A percentile compares a stretch with the other conserved stretches of the same genome.
phyloP scores from a whole-genome alignment of 2,888 invertebrate species.

The Agonopterix subpropinquella region DNA sequence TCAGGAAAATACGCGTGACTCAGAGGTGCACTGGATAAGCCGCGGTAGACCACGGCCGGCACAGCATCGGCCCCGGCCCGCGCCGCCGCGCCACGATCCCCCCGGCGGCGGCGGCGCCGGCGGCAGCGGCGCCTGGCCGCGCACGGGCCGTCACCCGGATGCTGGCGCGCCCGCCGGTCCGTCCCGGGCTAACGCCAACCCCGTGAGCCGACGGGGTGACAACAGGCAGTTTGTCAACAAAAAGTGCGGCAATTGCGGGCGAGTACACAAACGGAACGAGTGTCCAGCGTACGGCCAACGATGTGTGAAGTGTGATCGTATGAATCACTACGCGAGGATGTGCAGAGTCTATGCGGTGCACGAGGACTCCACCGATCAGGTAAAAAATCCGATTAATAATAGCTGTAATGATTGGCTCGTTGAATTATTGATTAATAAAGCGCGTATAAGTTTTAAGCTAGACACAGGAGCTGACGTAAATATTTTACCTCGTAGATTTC shows the following conservation, averaged over 20 bases:
- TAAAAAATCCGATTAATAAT: constrained; percentile 7
- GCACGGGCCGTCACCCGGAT: not conserved
- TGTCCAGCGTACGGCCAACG: constrained; percentile 15
- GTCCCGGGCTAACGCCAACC: not conserved
- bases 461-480: constrained; percentile 7
- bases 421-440: constrained; percentile 9
- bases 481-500: too few relatives aligned
- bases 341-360: constrained; percentile 10
- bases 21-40: not conserved
- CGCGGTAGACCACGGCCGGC: not conserved
- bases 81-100: not conserved
- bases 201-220: not conserved
- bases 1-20: not conserved
- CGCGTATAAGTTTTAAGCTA: constrained; percentile 1
- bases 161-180: too few relatives aligned
- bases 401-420: constrained; percentile 10
- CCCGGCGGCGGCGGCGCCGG: not conserved
- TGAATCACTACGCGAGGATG: constrained; percentile 15
- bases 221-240: not conserved
- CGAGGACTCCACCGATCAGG: constrained; percentile 14
- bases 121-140: not conserved
- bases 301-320: constrained; percentile 8
- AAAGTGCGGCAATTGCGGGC: constrained; percentile 9
- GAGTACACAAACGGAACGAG: constrained; percentile 4
- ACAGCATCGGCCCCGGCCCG: not conserved